phyloP scores from a whole-genome alignment of 2,113 vertebrate genomes.

The Papio anubis region DNA sequence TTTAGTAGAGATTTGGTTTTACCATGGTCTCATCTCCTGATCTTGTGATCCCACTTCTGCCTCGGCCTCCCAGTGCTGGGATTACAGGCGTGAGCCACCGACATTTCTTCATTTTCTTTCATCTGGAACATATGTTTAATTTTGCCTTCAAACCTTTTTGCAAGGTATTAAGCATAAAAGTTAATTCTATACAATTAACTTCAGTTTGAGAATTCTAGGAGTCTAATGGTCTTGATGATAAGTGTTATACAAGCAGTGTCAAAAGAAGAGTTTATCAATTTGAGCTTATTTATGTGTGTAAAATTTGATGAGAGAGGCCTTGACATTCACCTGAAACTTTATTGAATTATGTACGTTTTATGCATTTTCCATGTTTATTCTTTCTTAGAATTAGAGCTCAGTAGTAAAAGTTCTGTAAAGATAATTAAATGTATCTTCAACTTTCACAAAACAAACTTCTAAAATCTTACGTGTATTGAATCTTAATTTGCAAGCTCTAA shows the following conservation, averaged over 20 bases:
- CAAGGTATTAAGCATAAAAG: background rate
- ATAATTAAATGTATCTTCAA: conserved; percentile 36
- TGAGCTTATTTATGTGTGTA: conserved; percentile 13
- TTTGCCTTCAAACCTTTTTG: conserved; percentile 19
- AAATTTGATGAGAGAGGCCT: background rate
- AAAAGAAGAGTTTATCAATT: conserved; percentile 15
- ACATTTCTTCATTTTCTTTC: conserved; percentile 18
- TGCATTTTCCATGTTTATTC: background rate
- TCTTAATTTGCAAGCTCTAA: background rate
- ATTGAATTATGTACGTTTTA: background rate
- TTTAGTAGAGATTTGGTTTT: too few species aligned
- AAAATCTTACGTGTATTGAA: background rate
- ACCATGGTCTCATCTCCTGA: too few species aligned
- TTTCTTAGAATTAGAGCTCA: conserved; percentile 39
- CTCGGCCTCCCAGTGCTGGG: too few species aligned
- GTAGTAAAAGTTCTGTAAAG: background rate
- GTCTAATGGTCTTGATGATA: conserved; percentile 11
- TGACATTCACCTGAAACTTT: conserved; percentile 20
- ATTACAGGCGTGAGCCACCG: too few species aligned
- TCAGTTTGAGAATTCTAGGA: conserved; percentile 30
- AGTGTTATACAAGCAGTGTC: background rate
- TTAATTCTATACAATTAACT: conserved; percentile 1
- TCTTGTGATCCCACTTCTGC: too few species aligned
- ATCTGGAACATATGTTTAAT: background rate
- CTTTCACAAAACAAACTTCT: conserved; percentile 8